These are phyloP conservation scores for Centruroides vittatus DNA, from an alignment of 1,140 invertebrate species.

Conservation along the genomic window DNA sequence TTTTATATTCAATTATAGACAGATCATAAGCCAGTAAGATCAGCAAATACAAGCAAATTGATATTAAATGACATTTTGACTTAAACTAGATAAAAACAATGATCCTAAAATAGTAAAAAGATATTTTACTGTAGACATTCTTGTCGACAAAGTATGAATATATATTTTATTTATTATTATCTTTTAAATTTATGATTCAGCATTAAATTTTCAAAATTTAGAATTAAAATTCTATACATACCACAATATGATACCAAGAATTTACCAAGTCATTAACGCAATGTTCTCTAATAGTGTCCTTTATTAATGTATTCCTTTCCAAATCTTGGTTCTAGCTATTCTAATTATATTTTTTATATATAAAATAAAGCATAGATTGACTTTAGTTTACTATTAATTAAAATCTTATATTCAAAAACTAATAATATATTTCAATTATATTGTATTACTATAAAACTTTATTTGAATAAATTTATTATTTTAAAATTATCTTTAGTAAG, in stretches of 20 bases:
- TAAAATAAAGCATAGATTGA: too few relatives aligned
- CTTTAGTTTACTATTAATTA: too few relatives aligned
- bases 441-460: too few relatives aligned
- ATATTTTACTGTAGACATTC: not conserved
- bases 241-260: conserved; percentile 41
- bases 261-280: conserved; percentile 36
- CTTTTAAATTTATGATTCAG: not conserved
- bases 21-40: not conserved
- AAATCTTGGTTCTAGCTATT: conserved; percentile 32
- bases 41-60: not conserved
- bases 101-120: not conserved
- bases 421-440: too few relatives aligned
- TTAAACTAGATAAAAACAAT: not conserved
- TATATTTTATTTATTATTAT: too few relatives aligned
- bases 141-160: too few relatives aligned
- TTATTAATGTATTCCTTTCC: conserved; percentile 37
- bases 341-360: too few relatives aligned
- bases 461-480: too few relatives aligned
- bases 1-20: not conserved
- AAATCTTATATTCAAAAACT: too few relatives aligned
- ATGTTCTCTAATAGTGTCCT: conserved; percentile 41
- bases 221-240: conserved; percentile 23
- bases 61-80: not conserved
- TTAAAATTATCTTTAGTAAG: too few relatives aligned
- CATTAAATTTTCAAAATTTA: not conserved